phyloP scores from a whole-genome alignment of 2,797 vertebrate species.

The Todus mexicanus region DNA sequence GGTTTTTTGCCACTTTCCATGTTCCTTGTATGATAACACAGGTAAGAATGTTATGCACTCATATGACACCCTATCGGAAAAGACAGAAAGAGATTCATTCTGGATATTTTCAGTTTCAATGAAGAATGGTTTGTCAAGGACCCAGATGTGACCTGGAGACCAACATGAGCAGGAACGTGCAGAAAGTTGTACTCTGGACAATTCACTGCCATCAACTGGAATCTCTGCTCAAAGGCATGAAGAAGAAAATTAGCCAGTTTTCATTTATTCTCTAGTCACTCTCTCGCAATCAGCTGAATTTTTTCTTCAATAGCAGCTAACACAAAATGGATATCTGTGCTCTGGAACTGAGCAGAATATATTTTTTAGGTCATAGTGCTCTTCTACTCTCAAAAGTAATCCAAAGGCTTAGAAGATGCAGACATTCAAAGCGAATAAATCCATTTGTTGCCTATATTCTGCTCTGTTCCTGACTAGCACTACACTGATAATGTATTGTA shows the following conservation, averaged over 20 bases:
- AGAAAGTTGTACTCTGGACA: not conserved
- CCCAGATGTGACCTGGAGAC: not conserved
- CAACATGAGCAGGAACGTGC: not conserved
- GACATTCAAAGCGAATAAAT: not conserved
- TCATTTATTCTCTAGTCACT: not conserved
- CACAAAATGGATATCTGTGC: not conserved
- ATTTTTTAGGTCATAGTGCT: not conserved
- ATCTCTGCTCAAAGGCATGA: not conserved
- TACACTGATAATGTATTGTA: not conserved
- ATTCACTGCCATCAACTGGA: not conserved
- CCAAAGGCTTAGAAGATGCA: not conserved
- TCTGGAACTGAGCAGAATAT: not conserved
- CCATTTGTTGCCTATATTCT: not conserved
- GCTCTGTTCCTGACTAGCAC: not conserved
- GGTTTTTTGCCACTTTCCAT: no score
- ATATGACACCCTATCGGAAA: rapidly evolving
- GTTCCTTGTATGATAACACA: not conserved
- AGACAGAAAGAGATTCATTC: not conserved
- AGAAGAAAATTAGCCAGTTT: not conserved
- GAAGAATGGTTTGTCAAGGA: not conserved
- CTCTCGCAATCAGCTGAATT: not conserved
- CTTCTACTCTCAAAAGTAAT: not conserved
- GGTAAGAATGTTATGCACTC: not conserved
- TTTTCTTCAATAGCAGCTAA: not conserved
- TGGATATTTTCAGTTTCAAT: not conserved